A percentile compares a stretch with the other conserved stretches of the same genome.
Evolutionary conservation across 2,113 vertebrate genomes (phyloP).

Genomic region (Galemys pyrenaicus): DNA sequence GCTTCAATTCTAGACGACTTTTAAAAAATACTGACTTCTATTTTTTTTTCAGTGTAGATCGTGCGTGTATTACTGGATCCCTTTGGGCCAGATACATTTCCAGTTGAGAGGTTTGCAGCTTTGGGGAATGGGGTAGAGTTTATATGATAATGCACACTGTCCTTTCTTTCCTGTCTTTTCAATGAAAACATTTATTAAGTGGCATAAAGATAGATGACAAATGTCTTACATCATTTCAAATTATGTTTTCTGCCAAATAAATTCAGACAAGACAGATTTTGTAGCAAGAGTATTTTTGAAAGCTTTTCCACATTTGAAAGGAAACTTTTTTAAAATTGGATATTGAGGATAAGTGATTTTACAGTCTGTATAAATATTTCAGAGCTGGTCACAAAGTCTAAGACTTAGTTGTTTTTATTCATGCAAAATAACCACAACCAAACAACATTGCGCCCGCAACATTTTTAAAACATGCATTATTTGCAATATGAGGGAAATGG

Average conservation of each 20-base stretch:
- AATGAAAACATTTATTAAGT: background rate
- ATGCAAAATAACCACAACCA: background rate
- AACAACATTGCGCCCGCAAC: background rate
- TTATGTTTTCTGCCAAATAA: background rate
- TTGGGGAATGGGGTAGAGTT: background rate
- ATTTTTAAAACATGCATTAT: background rate
- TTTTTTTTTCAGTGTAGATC: background rate
- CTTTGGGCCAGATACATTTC: background rate
- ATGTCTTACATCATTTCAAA: background rate
- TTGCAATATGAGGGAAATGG: background rate
- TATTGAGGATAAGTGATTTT: background rate
- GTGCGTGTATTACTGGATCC: background rate
- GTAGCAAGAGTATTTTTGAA: background rate
- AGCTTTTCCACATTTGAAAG: background rate
- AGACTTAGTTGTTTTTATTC: slow-evolving; percentile 12
- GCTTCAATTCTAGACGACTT: background rate
- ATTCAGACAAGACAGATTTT: background rate
- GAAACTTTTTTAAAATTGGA: background rate
- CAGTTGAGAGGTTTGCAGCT: background rate
- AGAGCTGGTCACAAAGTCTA: background rate
- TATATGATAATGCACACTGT: background rate
- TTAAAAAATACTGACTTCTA: background rate
- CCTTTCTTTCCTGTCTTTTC: background rate
- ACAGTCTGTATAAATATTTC: background rate
- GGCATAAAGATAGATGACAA: background rate